Evolutionary conservation across 2,113 vertebrate species (phyloP).

Genomic region (Rostratula benghalensis): DNA sequence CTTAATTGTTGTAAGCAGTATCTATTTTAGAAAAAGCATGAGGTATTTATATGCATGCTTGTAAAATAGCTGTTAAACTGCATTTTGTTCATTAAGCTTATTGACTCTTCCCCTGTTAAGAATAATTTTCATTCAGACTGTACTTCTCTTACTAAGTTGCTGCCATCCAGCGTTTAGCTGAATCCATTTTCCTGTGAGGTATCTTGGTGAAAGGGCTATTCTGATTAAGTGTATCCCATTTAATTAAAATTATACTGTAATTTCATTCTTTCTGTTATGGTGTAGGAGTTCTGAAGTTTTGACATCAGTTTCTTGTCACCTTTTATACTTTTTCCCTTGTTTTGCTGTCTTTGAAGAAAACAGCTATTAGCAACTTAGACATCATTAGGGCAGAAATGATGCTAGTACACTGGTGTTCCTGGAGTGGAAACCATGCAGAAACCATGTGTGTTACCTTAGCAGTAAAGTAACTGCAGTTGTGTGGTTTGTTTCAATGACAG

Average conservation of each 20-base stretch:
- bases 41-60: not conserved
- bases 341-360: not conserved
- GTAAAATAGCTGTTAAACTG: not conserved
- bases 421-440: not conserved
- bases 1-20: not conserved
- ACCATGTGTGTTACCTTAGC: not conserved
- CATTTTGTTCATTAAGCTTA: not conserved
- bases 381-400: not conserved
- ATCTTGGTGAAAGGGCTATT: not conserved
- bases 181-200: not conserved
- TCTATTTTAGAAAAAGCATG: not conserved
- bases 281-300: not conserved
- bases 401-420: rapidly evolving
- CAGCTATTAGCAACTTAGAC: not conserved
- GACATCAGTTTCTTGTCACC: not conserved
- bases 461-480: not conserved
- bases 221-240: not conserved
- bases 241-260: not conserved
- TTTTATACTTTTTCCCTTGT: not conserved
- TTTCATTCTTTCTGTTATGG: not conserved
- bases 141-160: not conserved
- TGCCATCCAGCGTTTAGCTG: not conserved
- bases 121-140: not conserved
- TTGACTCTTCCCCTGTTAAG: not conserved
- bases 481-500: not conserved